Conservation (phyloP, 2,888 invertebrate species). For the Drosophila bunnanda region DNA sequence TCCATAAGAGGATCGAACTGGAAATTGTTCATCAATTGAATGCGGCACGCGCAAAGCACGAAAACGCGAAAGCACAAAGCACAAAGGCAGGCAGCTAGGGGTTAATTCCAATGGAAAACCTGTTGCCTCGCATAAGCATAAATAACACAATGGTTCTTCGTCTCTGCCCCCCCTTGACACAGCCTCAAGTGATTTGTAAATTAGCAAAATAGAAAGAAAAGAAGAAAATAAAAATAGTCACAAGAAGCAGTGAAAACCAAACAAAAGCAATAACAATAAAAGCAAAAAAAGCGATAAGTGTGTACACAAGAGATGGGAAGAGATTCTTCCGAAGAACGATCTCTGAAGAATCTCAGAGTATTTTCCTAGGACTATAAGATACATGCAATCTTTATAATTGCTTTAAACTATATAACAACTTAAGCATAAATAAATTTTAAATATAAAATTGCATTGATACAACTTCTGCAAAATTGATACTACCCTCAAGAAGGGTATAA, state of each 20-base stretch:
- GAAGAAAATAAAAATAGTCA: constrained; percentile 34
- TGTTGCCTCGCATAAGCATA: constrained; percentile 63
- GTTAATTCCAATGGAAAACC: constrained; percentile 63
- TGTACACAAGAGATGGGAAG: neutral
- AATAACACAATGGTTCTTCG: constrained; percentile 34
- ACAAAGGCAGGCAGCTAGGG: neutral
- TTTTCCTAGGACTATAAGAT: neutral
- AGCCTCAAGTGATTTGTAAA: constrained; percentile 56
- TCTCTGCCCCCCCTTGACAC: neutral
- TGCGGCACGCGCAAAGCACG: constrained; percentile 65
- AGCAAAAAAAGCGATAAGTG: constrained; percentile 5
- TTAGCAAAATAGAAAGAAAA: constrained; percentile 60
- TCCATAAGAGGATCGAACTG: constrained; percentile 63
- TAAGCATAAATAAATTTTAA: neutral
- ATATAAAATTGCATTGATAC: neutral
- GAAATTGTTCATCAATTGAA: constrained; percentile 71
- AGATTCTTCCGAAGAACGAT: constrained; percentile 3
- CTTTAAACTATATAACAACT: neutral
- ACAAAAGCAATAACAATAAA: constrained; percentile 19
- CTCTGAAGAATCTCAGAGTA: neutral
- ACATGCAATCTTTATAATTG: neutral
- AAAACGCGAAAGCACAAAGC: constrained; percentile 6
- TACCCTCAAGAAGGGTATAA: neutral
- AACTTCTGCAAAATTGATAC: neutral
- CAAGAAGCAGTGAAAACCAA: constrained; percentile 58